phyloP scores from a whole-genome alignment of 2,888 invertebrate species.

The Mythimna ferrago region DNA sequence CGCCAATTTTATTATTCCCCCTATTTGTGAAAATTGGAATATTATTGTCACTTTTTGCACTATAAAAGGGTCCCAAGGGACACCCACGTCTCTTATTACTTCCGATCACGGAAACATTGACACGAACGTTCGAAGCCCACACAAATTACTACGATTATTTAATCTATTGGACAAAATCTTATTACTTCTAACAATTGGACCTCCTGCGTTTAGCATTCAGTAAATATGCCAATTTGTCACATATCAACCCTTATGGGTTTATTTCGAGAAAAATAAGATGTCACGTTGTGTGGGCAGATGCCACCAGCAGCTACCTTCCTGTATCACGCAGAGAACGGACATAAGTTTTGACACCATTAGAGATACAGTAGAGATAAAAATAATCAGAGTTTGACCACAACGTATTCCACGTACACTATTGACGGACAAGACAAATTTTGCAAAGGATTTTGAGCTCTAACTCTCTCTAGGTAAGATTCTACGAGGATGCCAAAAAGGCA shows the following conservation, averaged over 20 bases:
- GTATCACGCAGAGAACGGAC: conserved; percentile 87
- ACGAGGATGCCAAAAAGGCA: conserved; percentile 58
- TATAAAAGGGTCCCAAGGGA: conserved; percentile 66
- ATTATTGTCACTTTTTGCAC: conserved; percentile 73
- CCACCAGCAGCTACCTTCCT: conserved; percentile 87
- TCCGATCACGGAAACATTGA: conserved; percentile 81
- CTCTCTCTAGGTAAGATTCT: background rate
- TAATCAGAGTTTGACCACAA: conserved; percentile 88
- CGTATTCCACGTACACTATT: conserved; percentile 64
- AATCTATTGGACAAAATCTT: conserved; percentile 71
- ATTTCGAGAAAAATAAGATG: conserved; percentile 81
- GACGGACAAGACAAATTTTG: conserved; percentile 18
- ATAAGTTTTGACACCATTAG: conserved; percentile 88
- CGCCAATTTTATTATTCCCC: conserved; percentile 60
- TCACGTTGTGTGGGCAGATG: conserved; percentile 86
- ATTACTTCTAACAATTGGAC: conserved; percentile 79
- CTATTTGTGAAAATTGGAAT: conserved; percentile 65
- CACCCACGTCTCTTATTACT: conserved; percentile 76
- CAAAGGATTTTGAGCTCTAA: conserved; percentile 64
- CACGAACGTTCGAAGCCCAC: conserved; percentile 65
- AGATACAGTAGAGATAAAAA: conserved; percentile 85
- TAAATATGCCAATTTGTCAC: conserved; percentile 83
- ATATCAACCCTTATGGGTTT: conserved; percentile 78
- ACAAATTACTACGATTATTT: conserved; percentile 67
- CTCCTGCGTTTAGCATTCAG: conserved; percentile 78